Base-by-base conservation (phyloP, 37 sponge, comb jelly and placozoan species). In the Axinella damicornis region DNA sequence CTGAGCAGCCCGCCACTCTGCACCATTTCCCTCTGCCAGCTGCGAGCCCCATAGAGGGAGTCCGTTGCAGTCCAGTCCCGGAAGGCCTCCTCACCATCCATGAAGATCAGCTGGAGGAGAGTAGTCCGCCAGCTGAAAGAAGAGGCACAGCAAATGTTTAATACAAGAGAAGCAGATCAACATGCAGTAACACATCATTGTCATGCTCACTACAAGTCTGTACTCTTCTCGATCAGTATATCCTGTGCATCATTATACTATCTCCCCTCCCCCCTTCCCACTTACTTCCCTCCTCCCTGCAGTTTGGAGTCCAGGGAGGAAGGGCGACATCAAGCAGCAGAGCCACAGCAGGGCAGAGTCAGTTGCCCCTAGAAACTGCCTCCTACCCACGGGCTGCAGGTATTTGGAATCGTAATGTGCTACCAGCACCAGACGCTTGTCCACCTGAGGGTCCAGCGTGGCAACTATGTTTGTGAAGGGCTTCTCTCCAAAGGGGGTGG, bases 11-110 rank as follows among this genome's bases (percentile, higher is more conserved):
- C 92, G 0, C 37, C 74, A 0, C 56, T 71, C 40, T 66, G 21
- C 2, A 76, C 74, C 93, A 93, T 93, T 64, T 84, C 86, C n/a
- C n/a, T n/a, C n/a, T n/a, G n/a, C n/a, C n/a, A n/a, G n/a, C n/a
- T n/a, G n/a, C 97, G 58, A 0, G 99, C 82, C 18, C 99, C 99
- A 74, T 99, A 99, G 24, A 99, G 71, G 35, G 98, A 97, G 77
- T 99, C 99, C 0, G 80, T 82, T 31, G n/a, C 36, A 0, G 97
- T 88, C 99, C 99, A 99, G 0, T 20, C 24, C 17, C 17, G 59
- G 41, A 99, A 99, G 0, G 99, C 99, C 57, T 99, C 99, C 57
- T 99, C 99, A 0, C 99, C 99, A 71, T 99, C 99, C 63, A 93
- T 95, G 85, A 99, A 97, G 24, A 99, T 95, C 35, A 99, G 65